phyloP scores from a whole-genome alignment of 2,888 invertebrate genomes.

The Xestobium rufovillosum region DNA sequence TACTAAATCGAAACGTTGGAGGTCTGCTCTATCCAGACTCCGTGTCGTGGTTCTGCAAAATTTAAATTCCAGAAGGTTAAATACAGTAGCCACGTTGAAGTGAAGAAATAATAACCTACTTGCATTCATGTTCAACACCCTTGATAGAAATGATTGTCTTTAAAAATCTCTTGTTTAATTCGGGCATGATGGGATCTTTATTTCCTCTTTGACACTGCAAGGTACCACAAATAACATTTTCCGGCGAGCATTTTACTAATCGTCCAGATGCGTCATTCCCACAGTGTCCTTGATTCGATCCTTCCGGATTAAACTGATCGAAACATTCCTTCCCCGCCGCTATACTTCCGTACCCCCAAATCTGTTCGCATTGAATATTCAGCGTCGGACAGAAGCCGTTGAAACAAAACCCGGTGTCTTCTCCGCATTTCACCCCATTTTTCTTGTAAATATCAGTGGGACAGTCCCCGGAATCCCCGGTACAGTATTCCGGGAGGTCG shows the following conservation, averaged over 20 bases:
- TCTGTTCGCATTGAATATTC: constrained; percentile 78
- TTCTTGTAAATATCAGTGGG: constrained; percentile 85
- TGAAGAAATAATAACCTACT: constrained; percentile 58
- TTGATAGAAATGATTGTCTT: constrained; percentile 85
- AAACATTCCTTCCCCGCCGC: constrained; percentile 85
- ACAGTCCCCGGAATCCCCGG: constrained; percentile 82
- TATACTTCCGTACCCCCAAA: constrained; percentile 83
- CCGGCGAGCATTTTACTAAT: constrained; percentile 73
- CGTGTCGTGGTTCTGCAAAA: constrained; percentile 64
- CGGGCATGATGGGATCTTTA: constrained; percentile 69
- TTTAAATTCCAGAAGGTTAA: constrained; percentile 5
- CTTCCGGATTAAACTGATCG: constrained; percentile 92
- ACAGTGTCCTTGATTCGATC: constrained; percentile 92
- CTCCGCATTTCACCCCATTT: constrained; percentile 81
- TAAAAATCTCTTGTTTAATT: constrained; percentile 76
- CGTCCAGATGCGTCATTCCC: constrained; percentile 70
- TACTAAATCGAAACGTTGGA: constrained; percentile 79
- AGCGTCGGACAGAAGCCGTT: constrained; percentile 87
- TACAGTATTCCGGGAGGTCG: constrained; percentile 91
- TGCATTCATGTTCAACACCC: constrained; percentile 90
- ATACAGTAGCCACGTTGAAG: constrained; percentile 1
- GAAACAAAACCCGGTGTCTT: constrained; percentile 75
- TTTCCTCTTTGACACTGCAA: constrained; percentile 89
- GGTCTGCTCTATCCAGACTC: constrained; percentile 52
- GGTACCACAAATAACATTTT: constrained; percentile 86